Evolutionary conservation across 1,140 invertebrate genomes (phyloP).

Genomic region (Ooceraea biroi): DNA sequence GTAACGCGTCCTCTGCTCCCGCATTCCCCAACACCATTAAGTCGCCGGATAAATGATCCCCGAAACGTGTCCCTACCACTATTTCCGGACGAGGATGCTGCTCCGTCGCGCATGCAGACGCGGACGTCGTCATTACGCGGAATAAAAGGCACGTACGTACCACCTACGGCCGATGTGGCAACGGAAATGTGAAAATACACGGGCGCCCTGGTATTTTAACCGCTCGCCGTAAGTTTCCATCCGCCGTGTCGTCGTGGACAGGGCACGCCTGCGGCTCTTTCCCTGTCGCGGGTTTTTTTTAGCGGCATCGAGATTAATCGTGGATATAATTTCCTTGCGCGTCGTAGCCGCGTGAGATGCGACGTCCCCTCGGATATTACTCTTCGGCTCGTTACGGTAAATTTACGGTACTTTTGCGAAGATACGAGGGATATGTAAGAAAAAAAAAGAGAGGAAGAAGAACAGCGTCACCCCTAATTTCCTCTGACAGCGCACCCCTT

Average conservation of each 20-base stretch:
- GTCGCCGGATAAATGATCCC: slow-evolving; percentile 74
- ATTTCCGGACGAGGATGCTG: slow-evolving; percentile 68
- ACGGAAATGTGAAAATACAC: slow-evolving; percentile 69
- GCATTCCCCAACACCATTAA: slow-evolving; percentile 73
- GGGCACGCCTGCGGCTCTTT: slow-evolving; percentile 7
- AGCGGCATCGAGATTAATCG: slow-evolving; percentile 61
- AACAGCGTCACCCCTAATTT: background rate
- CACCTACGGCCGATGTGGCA: slow-evolving; percentile 61
- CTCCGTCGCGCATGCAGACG: background rate
- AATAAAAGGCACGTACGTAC: slow-evolving; percentile 63
- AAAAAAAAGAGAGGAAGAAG: background rate
- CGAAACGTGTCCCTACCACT: slow-evolving; percentile 68
- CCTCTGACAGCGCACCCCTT: background rate
- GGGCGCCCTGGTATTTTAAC: slow-evolving; percentile 57
- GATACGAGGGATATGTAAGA: slow-evolving; percentile 4
- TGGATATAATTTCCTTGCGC: slow-evolving; percentile 41
- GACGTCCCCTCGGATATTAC: slow-evolving; percentile 44
- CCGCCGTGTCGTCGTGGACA: background rate
- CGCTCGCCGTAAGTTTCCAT: slow-evolving; percentile 39
- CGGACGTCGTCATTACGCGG: slow-evolving; percentile 62
- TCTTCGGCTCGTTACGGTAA: slow-evolving; percentile 46
- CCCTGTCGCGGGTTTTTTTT: slow-evolving; percentile 30
- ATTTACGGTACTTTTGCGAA: slow-evolving; percentile 42
- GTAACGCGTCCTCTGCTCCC: slow-evolving; percentile 57
- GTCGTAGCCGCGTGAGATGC: slow-evolving; percentile 34